A percentile compares a stretch with the other conserved stretches of the same genome.
Evolutionary conservation across 2,113 vertebrate species (phyloP).

Genomic region (Chrysochloris asiatica): DNA sequence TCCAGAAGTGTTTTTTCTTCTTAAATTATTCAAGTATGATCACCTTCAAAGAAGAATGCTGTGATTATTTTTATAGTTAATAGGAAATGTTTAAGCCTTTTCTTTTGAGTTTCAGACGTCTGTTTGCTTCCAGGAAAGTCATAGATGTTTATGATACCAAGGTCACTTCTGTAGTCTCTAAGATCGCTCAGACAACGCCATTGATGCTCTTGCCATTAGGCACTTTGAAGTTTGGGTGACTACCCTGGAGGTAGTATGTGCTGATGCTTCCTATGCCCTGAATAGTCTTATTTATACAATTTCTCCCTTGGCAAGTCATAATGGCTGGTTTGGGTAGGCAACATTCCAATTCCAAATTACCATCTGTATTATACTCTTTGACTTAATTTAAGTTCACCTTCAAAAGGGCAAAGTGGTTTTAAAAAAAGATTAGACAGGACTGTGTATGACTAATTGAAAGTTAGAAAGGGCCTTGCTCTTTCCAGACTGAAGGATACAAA

Average conservation of each 20-base stretch:
- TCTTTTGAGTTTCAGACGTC: conserved; percentile 34
- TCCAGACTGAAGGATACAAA: conserved; percentile 31
- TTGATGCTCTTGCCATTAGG: not conserved
- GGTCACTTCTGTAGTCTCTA: not conserved
- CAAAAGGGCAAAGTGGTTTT: conserved; percentile 72
- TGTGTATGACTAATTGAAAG: conserved; percentile 75
- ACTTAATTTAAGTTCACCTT: conserved; percentile 75
- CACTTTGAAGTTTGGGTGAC: conserved; percentile 7
- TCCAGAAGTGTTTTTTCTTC: not conserved
- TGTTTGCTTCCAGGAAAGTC: not conserved
- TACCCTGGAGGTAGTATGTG: not conserved
- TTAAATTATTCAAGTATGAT: not conserved
- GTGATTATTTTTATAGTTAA: conserved; percentile 32
- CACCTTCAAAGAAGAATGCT: not conserved
- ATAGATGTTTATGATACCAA: not conserved
- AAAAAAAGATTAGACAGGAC: conserved; percentile 73
- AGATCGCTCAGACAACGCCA: not conserved
- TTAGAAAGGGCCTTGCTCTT: conserved; percentile 66
- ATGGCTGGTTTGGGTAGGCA: conserved; percentile 48
- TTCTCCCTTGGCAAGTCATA: conserved; percentile 16
- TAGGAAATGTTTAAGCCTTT: not conserved
- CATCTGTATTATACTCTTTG: conserved; percentile 54
- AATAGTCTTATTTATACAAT: not conserved
- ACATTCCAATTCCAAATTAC: conserved; percentile 37
- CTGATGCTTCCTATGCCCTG: not conserved